Conservation (phyloP, 92 coral and sea anemone species). For the Epizoanthus rinbou region DNA sequence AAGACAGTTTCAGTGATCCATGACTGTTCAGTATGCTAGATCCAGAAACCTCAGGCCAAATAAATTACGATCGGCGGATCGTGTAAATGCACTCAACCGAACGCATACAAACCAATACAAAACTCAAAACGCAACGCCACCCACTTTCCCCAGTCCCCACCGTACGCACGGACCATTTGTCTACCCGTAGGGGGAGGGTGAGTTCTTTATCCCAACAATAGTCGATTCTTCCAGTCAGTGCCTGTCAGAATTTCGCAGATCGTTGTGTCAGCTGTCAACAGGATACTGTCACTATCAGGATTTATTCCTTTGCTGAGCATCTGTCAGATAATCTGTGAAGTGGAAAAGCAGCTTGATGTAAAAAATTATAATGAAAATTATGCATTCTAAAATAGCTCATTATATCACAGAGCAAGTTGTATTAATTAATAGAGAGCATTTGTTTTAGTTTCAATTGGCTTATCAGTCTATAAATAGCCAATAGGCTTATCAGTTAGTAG, state of each 20-base stretch:
- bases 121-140: background rate
- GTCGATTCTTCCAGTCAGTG: too few species aligned
- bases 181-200: background rate
- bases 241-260: too few species aligned
- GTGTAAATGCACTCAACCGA: background rate
- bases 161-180: background rate
- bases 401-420: background rate
- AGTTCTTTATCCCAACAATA: background rate
- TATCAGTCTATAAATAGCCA: too few species aligned
- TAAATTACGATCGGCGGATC: background rate
- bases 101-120: background rate
- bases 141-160: conserved; percentile 18
- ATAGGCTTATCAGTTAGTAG: too few species aligned
- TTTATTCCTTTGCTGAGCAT: too few species aligned
- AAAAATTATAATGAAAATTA: too few species aligned
- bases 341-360: too few species aligned
- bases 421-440: background rate
- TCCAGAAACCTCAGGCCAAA: conserved; percentile 20
- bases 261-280: too few species aligned
- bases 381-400: too few species aligned
- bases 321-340: too few species aligned
- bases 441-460: too few species aligned
- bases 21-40: conserved; percentile 25
- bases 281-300: too few species aligned
- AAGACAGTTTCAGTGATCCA: conserved; percentile 27